These are phyloP conservation scores for Poecilia wingei DNA, from an alignment of 2,797 vertebrate genomes.

Conservation along the genomic window DNA sequence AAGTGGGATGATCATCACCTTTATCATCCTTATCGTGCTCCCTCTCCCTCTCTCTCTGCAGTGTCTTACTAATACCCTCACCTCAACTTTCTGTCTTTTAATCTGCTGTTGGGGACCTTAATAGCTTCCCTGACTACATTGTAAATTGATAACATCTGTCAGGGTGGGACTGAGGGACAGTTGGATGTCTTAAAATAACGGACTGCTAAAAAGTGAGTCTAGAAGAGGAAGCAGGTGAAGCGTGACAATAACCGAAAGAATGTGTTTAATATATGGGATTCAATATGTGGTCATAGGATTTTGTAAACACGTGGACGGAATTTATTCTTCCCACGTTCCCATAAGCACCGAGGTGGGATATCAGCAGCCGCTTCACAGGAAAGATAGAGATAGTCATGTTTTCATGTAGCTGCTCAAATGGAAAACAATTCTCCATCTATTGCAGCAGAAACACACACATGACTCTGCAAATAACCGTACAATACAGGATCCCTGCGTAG, in stretches of 20 bases:
- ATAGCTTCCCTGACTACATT: slow-evolving; percentile 53
- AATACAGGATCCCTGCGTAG: neutral
- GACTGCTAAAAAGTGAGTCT: slow-evolving; percentile 13
- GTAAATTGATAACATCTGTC: slow-evolving; percentile 74
- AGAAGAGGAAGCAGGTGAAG: slow-evolving; percentile 16
- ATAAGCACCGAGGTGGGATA: neutral
- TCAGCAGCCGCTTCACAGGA: neutral
- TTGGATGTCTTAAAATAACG: slow-evolving; percentile 40
- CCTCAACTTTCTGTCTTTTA: slow-evolving; percentile 39
- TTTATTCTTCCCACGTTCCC: neutral
- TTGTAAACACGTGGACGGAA: slow-evolving; percentile 8
- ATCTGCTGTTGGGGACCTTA: slow-evolving; percentile 54
- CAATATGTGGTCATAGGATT: slow-evolving; percentile 27
- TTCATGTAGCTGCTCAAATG: neutral
- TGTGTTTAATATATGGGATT: slow-evolving; percentile 7
- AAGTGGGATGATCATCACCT: slow-evolving; percentile 65
- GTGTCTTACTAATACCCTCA: slow-evolving; percentile 55
- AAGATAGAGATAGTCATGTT: neutral
- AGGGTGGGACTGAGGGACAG: slow-evolving; percentile 36
- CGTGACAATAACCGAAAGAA: slow-evolving; percentile 19
- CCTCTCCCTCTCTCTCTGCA: slow-evolving; percentile 37
- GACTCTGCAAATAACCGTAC: neutral
- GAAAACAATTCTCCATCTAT: neutral
- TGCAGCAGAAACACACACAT: neutral
- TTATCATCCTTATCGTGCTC: slow-evolving; percentile 58